Conservation (phyloP, 2,888 invertebrate species). For the Lithophane leautieri region DNA sequence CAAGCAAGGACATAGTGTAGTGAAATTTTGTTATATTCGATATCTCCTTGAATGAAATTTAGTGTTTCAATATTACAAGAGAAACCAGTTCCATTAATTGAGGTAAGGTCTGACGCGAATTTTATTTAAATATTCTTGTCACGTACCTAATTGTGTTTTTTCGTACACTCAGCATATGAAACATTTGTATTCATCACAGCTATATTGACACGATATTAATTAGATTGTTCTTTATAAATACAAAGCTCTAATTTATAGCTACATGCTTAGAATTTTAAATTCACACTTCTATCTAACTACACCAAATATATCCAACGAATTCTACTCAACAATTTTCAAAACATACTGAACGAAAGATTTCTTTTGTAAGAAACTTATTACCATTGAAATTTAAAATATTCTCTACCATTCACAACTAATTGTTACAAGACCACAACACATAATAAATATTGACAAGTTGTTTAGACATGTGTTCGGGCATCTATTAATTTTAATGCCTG, state of each 20-base stretch:
- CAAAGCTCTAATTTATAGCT: background rate
- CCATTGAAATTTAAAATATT: background rate
- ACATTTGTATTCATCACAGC: conserved; percentile 18
- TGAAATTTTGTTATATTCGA: conserved; percentile 59
- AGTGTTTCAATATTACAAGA: conserved; percentile 17
- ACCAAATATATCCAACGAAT: background rate
- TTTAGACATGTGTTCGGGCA: conserved; percentile 64
- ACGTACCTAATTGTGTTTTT: conserved; percentile 11
- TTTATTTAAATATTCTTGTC: conserved; percentile 25
- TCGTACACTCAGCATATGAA: background rate
- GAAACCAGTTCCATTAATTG: conserved; percentile 42
- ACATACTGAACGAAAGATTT: background rate
- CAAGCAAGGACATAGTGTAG: conserved; percentile 66
- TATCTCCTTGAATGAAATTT: conserved; percentile 55
- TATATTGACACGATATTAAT: conserved; percentile 1
- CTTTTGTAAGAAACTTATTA: background rate
- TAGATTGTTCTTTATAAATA: background rate
- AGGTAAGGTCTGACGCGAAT: conserved; percentile 26
- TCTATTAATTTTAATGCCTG: conserved; percentile 62
- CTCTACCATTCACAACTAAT: conserved; percentile 9
- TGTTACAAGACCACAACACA: conserved; percentile 15
- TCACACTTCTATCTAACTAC: background rate
- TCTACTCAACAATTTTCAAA: background rate
- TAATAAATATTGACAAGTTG: conserved; percentile 52
- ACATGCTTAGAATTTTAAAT: background rate